Evolutionary conservation across 2,113 vertebrate genomes (phyloP).

Genomic region (Sporophila hypoxantha): DNA sequence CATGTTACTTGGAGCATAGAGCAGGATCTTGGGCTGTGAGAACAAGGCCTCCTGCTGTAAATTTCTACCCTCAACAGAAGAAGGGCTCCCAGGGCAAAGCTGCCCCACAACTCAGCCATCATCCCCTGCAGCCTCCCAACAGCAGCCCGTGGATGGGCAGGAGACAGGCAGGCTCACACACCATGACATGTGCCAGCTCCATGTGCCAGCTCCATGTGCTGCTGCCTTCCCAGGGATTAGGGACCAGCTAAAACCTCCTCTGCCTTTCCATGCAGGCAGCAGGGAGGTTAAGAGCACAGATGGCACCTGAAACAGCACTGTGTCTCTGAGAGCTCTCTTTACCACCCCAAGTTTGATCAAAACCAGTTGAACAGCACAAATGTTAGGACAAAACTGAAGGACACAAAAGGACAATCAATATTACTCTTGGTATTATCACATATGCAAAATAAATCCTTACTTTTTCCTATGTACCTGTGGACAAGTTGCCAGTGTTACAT

Average conservation of each 20-base stretch:
- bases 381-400: background rate
- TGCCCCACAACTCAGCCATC: no score
- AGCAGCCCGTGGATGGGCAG: background rate
- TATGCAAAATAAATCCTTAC: background rate
- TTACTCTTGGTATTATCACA: background rate
- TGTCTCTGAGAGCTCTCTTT: background rate
- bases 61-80: background rate
- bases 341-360: background rate
- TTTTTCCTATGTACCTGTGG: background rate
- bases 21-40: background rate
- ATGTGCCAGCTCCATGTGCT: background rate
- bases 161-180: background rate
- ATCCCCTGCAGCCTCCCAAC: rapidly evolving
- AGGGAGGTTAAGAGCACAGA: background rate
- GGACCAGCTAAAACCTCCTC: background rate
- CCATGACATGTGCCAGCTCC: background rate
- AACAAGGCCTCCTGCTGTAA: background rate
- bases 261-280: background rate
- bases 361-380: background rate
- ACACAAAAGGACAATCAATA: background rate
- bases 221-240: background rate
- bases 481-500: background rate
- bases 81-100: background rate
- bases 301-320: background rate
- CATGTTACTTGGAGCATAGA: background rate